phyloP scores from a whole-genome alignment of 2,888 invertebrate species.

The Alcis repandata region DNA sequence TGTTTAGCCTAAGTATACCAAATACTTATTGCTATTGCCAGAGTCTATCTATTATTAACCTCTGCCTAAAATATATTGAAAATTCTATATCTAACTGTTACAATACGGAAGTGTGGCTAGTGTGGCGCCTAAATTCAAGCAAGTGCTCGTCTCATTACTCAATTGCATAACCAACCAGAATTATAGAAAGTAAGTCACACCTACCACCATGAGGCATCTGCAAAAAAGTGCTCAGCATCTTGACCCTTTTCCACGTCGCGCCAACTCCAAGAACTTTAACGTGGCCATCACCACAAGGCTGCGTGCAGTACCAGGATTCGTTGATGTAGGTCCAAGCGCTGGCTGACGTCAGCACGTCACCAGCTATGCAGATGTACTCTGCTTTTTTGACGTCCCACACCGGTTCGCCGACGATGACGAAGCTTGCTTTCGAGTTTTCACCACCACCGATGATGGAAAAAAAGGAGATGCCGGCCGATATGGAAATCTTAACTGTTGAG shows the following conservation, averaged over 20 bases:
- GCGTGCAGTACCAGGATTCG: slow-evolving; percentile 86
- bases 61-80: too few species aligned
- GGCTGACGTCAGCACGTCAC: slow-evolving; percentile 87
- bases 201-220: slow-evolving; percentile 36
- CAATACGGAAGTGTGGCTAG: too few species aligned
- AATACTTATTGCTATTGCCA: too few species aligned
- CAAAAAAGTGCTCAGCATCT: slow-evolving; percentile 53
- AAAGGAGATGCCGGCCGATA: slow-evolving; percentile 86
- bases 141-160: too few species aligned
- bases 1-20: too few species aligned
- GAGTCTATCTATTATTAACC: too few species aligned
- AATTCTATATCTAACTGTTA: too few species aligned
- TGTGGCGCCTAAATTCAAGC: too few species aligned
- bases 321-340: slow-evolving; percentile 88
- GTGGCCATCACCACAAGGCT: slow-evolving; percentile 82
- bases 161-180: too few species aligned
- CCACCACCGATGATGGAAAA: slow-evolving; percentile 87
- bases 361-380: slow-evolving; percentile 82
- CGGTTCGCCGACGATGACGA: slow-evolving; percentile 88
- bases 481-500: slow-evolving; percentile 87
- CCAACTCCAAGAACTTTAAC: slow-evolving; percentile 72
- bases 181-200: too few species aligned
- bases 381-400: slow-evolving; percentile 86
- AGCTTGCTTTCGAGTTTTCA: slow-evolving; percentile 80
- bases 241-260: slow-evolving; percentile 72